These are phyloP conservation scores for Tetragonisca angustula DNA, from an alignment of 2,888 invertebrate genomes.

Conservation along the genomic window DNA sequence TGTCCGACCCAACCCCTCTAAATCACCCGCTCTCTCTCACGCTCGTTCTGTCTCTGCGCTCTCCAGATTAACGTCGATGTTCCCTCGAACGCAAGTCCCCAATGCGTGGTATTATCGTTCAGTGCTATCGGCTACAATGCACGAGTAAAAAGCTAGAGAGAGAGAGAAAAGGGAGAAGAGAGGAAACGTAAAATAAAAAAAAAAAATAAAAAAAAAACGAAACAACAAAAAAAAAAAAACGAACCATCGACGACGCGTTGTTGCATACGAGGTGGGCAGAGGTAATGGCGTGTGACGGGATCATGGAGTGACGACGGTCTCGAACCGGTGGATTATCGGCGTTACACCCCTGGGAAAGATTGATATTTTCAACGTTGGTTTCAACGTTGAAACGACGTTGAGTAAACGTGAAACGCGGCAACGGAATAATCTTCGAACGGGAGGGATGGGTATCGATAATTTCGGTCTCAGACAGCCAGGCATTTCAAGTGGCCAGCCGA, in stretches of 20 bases:
- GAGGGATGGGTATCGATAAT: slow-evolving; percentile 39
- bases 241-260: slow-evolving; percentile 30
- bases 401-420: too few species aligned
- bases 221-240: neutral
- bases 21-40: neutral
- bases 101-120: slow-evolving; percentile 63
- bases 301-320: slow-evolving; percentile 10
- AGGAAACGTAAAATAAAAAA: neutral
- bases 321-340: slow-evolving; percentile 56
- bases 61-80: slow-evolving; percentile 65
- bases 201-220: slow-evolving; percentile 1
- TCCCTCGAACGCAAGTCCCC: slow-evolving; percentile 47
- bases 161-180: neutral
- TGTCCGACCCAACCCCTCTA: neutral
- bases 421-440: neutral
- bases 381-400: neutral
- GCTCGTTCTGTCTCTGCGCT: slow-evolving; percentile 31
- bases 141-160: slow-evolving; percentile 2
- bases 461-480: slow-evolving; percentile 56
- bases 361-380: slow-evolving; percentile 49
- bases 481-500: slow-evolving; percentile 40
- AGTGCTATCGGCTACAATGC: slow-evolving; percentile 57
- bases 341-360: slow-evolving; percentile 37
- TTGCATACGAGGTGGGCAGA: slow-evolving; percentile 12
- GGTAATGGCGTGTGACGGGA: slow-evolving; percentile 45